These are phyloP conservation scores for Babyrousa celebensis DNA, from an alignment of 2,797 vertebrate species.

Conservation along the genomic window DNA sequence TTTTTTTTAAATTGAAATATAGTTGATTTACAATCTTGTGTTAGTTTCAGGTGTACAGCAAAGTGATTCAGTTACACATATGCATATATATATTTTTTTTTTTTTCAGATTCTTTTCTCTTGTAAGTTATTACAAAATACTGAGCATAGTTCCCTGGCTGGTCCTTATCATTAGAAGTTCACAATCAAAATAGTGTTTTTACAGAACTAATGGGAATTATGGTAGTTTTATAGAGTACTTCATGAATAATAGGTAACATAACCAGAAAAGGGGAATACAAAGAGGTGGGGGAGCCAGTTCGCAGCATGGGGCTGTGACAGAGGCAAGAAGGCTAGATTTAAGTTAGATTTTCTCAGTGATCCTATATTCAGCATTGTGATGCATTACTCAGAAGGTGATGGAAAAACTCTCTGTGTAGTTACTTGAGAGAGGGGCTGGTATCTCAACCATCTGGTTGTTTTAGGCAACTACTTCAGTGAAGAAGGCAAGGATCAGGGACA, in stretches of 20 bases:
- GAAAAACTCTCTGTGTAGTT: background rate
- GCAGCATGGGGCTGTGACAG: background rate
- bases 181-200: background rate
- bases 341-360: background rate
- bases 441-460: background rate
- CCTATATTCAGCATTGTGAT: background rate
- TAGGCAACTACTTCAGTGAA: background rate
- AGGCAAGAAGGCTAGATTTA: background rate
- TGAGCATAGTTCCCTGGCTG: background rate
- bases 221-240: background rate
- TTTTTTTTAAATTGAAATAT: background rate
- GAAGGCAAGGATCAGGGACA: background rate
- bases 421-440: background rate
- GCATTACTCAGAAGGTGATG: background rate
- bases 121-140: background rate
- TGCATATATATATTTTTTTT: background rate
- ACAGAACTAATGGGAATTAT: constrained; percentile 33
- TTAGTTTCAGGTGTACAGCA: background rate
- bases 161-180: background rate
- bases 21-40: background rate
- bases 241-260: background rate
- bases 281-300: background rate
- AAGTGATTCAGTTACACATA: background rate
- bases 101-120: background rate
- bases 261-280: background rate